These are phyloP conservation scores for Platichthys stellatus DNA, from an alignment of 2,113 vertebrate genomes.

Conservation along the genomic window DNA sequence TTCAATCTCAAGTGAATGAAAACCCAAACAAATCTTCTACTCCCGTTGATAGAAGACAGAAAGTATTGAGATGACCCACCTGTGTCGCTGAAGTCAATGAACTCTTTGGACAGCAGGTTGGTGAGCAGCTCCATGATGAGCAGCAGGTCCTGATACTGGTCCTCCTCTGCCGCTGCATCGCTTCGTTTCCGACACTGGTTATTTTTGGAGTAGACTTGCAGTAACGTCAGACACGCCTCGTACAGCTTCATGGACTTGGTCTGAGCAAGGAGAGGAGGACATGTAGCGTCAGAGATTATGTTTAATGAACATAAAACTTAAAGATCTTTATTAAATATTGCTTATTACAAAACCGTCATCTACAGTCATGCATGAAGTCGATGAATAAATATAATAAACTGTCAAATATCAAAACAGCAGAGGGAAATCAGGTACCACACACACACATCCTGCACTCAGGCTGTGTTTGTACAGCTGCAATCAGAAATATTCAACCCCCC, in stretches of 20 bases:
- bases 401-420: too few relatives aligned
- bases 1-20: not conserved
- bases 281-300: not conserved
- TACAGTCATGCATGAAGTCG: too few relatives aligned
- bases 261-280: conserved; percentile 65
- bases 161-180: conserved; percentile 94
- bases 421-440: too few relatives aligned
- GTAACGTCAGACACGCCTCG: conserved; percentile 95
- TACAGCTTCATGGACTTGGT: conserved; percentile 98
- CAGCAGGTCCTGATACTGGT: conserved; percentile 98
- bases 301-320: too few relatives aligned
- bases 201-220: conserved; percentile 98
- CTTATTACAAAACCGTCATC: too few relatives aligned
- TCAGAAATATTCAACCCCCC: too few relatives aligned
- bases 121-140: conserved; percentile 99
- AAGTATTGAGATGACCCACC: conserved; percentile 75
- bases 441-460: too few relatives aligned
- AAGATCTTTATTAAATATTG: too few relatives aligned
- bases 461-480: too few relatives aligned
- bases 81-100: conserved; percentile 99
- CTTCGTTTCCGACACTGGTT: conserved; percentile 91
- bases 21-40: not conserved
- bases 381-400: too few relatives aligned
- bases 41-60: not conserved
- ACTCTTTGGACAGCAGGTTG: conserved; percentile 98